These are phyloP conservation scores for Phortica magna DNA, from an alignment of 2,888 invertebrate genomes.

Conservation along the genomic window DNA sequence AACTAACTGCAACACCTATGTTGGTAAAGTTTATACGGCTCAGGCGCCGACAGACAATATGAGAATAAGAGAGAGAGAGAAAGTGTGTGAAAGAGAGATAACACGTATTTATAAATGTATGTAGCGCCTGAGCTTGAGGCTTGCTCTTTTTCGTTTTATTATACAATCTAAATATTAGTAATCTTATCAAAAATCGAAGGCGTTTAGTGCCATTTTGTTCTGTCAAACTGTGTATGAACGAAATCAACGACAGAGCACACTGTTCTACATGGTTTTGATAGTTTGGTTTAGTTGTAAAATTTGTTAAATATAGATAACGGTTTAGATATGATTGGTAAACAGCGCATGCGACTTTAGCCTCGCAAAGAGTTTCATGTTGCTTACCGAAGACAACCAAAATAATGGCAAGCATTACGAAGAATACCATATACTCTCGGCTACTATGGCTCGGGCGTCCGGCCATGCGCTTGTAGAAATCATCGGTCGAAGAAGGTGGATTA, in stretches of 20 bases:
- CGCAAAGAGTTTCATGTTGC: slow-evolving; percentile 47
- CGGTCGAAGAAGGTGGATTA: slow-evolving; percentile 76
- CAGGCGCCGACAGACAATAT: neutral
- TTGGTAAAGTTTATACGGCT: neutral
- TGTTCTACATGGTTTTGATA: neutral
- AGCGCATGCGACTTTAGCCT: slow-evolving; percentile 9
- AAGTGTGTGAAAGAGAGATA: neutral
- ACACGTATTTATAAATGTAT: neutral
- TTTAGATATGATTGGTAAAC: neutral
- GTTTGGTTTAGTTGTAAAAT: neutral
- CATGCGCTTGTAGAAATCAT: slow-evolving; percentile 62
- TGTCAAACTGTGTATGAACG: slow-evolving; percentile 46
- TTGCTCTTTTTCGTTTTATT: slow-evolving; percentile 32
- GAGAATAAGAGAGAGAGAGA: neutral
- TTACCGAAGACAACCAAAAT: slow-evolving; percentile 76
- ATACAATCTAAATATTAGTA: slow-evolving; percentile 37
- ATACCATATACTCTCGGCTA: slow-evolving; percentile 72
- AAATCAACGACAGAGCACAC: slow-evolving; percentile 10
- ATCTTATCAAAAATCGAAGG: slow-evolving; percentile 70
- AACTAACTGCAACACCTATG: slow-evolving; percentile 7
- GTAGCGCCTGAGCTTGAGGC: neutral
- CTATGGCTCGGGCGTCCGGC: slow-evolving; percentile 57
- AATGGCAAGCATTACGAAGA: slow-evolving; percentile 76
- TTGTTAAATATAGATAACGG: neutral
- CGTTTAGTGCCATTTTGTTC: slow-evolving; percentile 53